Evolutionary conservation across 2,113 vertebrate species (phyloP), one percentile per base, ranked within the genome.

Genomic region (Microtus pennsylvanicus): DNA sequence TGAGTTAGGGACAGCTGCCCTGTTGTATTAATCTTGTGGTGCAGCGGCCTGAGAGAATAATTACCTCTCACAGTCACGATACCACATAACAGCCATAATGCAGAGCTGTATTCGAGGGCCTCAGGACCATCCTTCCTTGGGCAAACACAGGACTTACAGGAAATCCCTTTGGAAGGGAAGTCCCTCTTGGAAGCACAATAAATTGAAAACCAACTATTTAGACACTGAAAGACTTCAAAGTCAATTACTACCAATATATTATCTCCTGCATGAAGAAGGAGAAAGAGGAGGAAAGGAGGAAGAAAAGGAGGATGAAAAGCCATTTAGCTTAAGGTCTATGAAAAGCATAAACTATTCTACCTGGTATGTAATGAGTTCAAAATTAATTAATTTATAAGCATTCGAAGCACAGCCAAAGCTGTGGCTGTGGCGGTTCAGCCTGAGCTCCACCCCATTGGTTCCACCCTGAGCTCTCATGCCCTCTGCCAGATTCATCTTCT

Each of bases 91-190:
- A 72, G n/a, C 78, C 91, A 76, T 78, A 72, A 50, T 35, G 11
- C 50, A 75, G 38, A 78, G 11, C 74, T 87, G 33, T 78, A 90
- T 58, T 72, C 72, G 11, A 35, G 33, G 63, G 81, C 17, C 35
- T 90, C 63, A 91, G 52, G 58, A 1, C 65, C 75, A 81, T 74
- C n/a, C 58, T 94, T 63, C 30, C 83, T 38, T 47, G 30, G 28
- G 21, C 6, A 89, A 42, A 80, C 19, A 80, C 9, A 24, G 90
- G 22, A 91, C 26, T n/a, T 58, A 22, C 55, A 91, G 10, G 6
- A 89, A 91, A 90, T 87, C 38, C 93, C 42, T 80, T 89, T 96
- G 24, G 69, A 89, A 94, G 30, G 7, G 9, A 89, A 89, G 93
- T 93, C 38, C 94, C 33, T 80, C 80, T 96, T 16, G 83, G 89